A percentile compares a stretch with the other conserved stretches of the same genome.
These are phyloP conservation scores for Leucosticte australis DNA, from an alignment of 2,113 vertebrate species.

Conservation along the genomic window DNA sequence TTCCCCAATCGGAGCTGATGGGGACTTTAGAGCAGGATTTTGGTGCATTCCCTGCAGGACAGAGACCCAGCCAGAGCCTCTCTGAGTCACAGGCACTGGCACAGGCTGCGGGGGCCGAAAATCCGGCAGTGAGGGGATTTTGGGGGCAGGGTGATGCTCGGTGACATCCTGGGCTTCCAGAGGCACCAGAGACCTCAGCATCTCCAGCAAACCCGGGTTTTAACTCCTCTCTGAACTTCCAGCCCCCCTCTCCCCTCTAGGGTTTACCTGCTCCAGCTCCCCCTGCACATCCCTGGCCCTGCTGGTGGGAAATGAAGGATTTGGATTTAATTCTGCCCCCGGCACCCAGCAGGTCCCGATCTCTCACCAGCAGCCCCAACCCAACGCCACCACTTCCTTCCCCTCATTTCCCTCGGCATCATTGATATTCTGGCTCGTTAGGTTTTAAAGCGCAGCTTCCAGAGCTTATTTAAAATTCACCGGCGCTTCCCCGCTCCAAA, in stretches of 20 bases:
- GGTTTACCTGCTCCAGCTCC: neutral
- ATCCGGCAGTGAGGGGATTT: neutral
- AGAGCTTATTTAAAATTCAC: neutral
- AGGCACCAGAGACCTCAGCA: neutral
- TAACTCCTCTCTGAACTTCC: neutral
- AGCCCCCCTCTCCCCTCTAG: neutral
- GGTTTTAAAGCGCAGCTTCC: neutral
- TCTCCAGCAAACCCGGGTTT: neutral
- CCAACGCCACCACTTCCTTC: neutral
- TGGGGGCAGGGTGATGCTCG: neutral
- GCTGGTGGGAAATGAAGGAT: neutral
- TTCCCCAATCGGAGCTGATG: neutral
- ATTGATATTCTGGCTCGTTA: neutral
- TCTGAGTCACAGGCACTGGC: neutral
- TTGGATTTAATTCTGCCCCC: neutral
- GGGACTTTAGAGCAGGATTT: neutral
- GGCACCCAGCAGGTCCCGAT: neutral
- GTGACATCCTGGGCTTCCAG: rapidly evolving
- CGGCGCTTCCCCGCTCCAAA: neutral
- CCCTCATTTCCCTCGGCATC: neutral
- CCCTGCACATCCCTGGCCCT: rapidly evolving
- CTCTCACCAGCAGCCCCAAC: neutral
- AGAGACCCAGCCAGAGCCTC: neutral
- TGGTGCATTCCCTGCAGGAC: neutral
- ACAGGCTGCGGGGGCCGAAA: rapidly evolving